Base-by-base conservation (phyloP, 2,888 invertebrate genomes). In the Heteromurus nitidus region DNA sequence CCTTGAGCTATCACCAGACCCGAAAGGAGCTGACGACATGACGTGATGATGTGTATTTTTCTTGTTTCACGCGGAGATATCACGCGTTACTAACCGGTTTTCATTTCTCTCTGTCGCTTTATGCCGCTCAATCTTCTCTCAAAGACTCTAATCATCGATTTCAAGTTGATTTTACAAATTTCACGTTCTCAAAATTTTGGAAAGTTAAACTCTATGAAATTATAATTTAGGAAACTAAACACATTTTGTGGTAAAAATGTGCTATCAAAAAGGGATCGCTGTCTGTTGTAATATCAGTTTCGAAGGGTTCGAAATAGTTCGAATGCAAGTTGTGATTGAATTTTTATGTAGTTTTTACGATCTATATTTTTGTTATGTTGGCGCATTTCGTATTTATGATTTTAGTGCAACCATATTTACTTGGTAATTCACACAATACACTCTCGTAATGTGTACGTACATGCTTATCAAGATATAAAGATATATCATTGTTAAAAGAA, bases 401-500 rank as follows among this genome's bases (percentile, higher is more conserved):
- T 74, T 74, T 64, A 74, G 47, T 65, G 64, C 22, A 64, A 70
- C 47, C 44, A 53, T 84, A 84, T 84, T 84, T 84, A 82, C 84
- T 82, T 73, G 82, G 77, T 77, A 84, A 84, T 84, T 84, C 82
- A 82, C 84, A 84, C 84, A 82, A 82, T 65, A 55, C 20, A n/a
- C n/a, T n/a, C n/a, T n/a, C n/a, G n/a, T n/a, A n/a, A n/a, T n/a
- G n/a, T n/a, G n/a, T n/a, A n/a, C n/a, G n/a, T n/a, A n/a, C n/a
- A n/a, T n/a, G n/a, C n/a, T n/a, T n/a, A n/a, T n/a, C n/a, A n/a
- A n/a, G n/a, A n/a, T n/a, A n/a, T n/a, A n/a, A n/a, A n/a, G n/a
- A n/a, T n/a, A n/a, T n/a, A n/a, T n/a, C n/a, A n/a, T n/a, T n/a
- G n/a, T n/a, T n/a, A n/a, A n/a, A n/a, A n/a, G n/a, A n/a, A n/a